phyloP scores from a whole-genome alignment of 1,140 invertebrate species.

The Araneus ventricosus region DNA sequence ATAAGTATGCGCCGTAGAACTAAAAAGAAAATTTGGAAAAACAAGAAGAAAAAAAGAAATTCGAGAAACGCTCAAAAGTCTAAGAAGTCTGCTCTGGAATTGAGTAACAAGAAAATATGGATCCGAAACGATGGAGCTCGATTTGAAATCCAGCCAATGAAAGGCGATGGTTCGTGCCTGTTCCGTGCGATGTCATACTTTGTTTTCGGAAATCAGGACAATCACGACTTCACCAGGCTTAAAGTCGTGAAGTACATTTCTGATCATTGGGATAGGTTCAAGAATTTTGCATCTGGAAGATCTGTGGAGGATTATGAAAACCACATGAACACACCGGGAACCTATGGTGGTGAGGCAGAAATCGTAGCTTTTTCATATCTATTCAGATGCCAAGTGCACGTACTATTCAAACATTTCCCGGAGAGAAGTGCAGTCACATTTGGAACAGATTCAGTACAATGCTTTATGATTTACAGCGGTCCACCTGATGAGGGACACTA shows the following conservation, averaged over 20 bases:
- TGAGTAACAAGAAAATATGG: background rate
- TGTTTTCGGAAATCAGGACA: background rate
- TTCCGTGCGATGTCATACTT: background rate
- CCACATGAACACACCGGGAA: background rate
- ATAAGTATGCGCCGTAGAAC: too few relatives aligned
- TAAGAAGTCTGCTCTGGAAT: too few relatives aligned
- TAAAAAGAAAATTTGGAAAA: too few relatives aligned
- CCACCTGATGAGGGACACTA: background rate
- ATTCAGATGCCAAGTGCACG: background rate
- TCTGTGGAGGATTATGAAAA: background rate
- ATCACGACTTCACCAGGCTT: background rate
- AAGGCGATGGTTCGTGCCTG: background rate
- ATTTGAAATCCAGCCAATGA: background rate
- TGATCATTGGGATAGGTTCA: background rate
- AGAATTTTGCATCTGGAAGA: background rate
- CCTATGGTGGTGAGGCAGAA: conserved; percentile 10
- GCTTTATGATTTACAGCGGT: conserved; percentile 10
- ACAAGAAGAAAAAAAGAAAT: too few relatives aligned
- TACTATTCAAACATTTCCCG: background rate
- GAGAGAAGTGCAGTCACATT: background rate
- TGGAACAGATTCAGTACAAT: background rate
- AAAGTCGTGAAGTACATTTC: background rate
- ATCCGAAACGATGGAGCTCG: background rate
- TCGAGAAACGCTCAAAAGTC: too few relatives aligned
- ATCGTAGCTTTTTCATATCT: background rate